Evolutionary conservation across 1,140 invertebrate species (phyloP), one percentile per base, ranked within the genome.

Genomic region (Ephestia elutella): DNA sequence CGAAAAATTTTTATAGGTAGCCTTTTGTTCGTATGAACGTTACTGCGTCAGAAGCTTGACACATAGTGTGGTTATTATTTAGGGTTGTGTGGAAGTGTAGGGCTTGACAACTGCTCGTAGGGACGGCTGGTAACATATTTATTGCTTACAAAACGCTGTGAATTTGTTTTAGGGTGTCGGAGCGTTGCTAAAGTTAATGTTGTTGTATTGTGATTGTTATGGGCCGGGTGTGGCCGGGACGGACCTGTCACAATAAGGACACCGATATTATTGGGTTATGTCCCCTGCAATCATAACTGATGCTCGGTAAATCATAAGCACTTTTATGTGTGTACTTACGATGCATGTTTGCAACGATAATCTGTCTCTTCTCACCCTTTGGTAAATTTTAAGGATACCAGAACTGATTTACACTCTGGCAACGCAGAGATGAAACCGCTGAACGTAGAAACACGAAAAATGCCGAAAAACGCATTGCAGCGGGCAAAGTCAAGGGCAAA

Each of bases 1-100:
- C 69, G 66, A 75, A 75, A 69, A 73, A 59, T 80, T 78, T 25
- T 80, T 78, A 79, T 82, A 69, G 73, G 73, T 76, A 71, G 70
- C 58, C 58, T 66, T 65, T 78, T 82, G 75, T 73, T 70, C 11
- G 17, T 44, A 25, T n/a, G 11, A 25, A 61, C 55, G 51, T 13
- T 44, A 15, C 11, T 32, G 54, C 59, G 38, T 64, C 55, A 56
- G 63, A 66, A 49, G 55, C 49, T 53, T 49, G 69, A 73, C 72
- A 71, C 71, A 73, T 68, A 11, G 72, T 66, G 65, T 63, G 72
- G 65, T 60, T 64, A 64, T 60, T 60, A 57, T 58, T 57, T 53
- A 49, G 56, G 17, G 28, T 30, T 55, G 20, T 25, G 19, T 25
- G 21, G 21, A 25, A n/a, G n/a, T n/a, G n/a, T n/a, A n/a, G 50